Conservation (phyloP, 1,140 invertebrate species). For the Metaphire vulgaris region DNA sequence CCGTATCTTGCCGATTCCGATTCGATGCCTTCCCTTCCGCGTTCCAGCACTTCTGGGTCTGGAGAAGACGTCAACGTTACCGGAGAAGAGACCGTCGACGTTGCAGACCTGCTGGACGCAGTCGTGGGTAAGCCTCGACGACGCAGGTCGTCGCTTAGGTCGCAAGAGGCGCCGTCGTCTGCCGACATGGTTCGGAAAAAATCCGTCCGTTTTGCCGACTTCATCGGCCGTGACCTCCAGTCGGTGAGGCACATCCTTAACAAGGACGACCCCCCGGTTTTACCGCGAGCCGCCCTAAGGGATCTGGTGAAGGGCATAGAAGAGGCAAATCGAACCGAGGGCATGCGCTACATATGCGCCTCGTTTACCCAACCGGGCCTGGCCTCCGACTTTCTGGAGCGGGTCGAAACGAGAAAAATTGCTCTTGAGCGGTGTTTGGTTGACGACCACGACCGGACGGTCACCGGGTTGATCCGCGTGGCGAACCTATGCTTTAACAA, state of each 20-base stretch:
- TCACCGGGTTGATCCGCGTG: constrained; percentile 79
- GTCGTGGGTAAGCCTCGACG: constrained; percentile 35
- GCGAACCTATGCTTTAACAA: constrained; percentile 87
- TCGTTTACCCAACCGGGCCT: constrained; percentile 76
- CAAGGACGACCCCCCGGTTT: constrained; percentile 45
- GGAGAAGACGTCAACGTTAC: neutral
- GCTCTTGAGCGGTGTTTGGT: constrained; percentile 75
- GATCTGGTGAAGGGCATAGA: constrained; percentile 34
- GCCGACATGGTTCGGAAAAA: constrained; percentile 64
- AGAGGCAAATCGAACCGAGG: neutral
- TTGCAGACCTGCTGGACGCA: constrained; percentile 38
- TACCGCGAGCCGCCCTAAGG: constrained; percentile 46
- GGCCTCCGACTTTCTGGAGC: constrained; percentile 68
- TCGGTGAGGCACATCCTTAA: constrained; percentile 63
- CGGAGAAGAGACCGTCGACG: neutral
- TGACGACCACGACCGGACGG: constrained; percentile 57
- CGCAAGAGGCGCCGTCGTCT: constrained; percentile 80
- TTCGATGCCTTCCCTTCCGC: neutral
- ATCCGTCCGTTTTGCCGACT: constrained; percentile 90
- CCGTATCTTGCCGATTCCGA: neutral
- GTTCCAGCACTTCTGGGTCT: neutral
- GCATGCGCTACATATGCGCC: constrained; percentile 57
- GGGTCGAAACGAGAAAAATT: constrained; percentile 65
- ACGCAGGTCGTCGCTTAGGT: constrained; percentile 68
- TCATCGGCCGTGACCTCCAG: constrained; percentile 81